phyloP scores from a whole-genome alignment of 2,797 vertebrate species.

The Dryobates pubescens region DNA sequence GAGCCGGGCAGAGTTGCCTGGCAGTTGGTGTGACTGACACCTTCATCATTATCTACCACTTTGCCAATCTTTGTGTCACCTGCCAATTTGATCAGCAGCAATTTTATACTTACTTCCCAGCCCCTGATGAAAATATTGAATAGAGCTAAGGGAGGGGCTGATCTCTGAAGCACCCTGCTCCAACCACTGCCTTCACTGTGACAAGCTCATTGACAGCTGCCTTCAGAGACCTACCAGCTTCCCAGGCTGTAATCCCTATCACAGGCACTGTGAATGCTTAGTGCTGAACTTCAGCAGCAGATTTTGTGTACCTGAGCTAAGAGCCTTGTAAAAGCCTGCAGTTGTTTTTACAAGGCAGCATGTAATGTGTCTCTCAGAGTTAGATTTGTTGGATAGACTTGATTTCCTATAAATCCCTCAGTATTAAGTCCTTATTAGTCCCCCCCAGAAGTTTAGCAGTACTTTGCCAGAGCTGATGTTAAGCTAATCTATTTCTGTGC shows the following conservation, averaged over 20 bases:
- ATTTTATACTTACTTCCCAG: constrained; percentile 42
- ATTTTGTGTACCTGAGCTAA: not conserved
- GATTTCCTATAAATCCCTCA: constrained; percentile 16
- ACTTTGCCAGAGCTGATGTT: constrained; percentile 3
- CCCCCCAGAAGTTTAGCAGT: not conserved
- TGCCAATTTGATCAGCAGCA: constrained; percentile 44
- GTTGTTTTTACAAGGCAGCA: constrained; percentile 17
- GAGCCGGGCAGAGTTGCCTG: not conserved
- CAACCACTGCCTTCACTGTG: not conserved
- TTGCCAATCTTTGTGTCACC: constrained; percentile 51
- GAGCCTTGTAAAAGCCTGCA: not conserved
- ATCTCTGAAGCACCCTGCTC: not conserved
- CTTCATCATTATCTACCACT: not conserved
- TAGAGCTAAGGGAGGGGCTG: not conserved
- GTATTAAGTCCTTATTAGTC: constrained; percentile 47
- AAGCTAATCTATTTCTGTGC: constrained; percentile 7
- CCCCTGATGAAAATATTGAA: constrained; percentile 49
- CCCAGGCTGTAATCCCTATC: not conserved
- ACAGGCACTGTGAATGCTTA: not conserved
- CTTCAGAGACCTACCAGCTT: not conserved
- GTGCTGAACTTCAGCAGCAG: not conserved
- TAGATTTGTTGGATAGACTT: constrained; percentile 29
- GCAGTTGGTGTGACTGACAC: constrained; percentile 24
- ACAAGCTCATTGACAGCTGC: not conserved
- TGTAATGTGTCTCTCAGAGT: not conserved